Base-by-base conservation (phyloP, 1,140 invertebrate genomes). In the Drosophila ercepeae region DNA sequence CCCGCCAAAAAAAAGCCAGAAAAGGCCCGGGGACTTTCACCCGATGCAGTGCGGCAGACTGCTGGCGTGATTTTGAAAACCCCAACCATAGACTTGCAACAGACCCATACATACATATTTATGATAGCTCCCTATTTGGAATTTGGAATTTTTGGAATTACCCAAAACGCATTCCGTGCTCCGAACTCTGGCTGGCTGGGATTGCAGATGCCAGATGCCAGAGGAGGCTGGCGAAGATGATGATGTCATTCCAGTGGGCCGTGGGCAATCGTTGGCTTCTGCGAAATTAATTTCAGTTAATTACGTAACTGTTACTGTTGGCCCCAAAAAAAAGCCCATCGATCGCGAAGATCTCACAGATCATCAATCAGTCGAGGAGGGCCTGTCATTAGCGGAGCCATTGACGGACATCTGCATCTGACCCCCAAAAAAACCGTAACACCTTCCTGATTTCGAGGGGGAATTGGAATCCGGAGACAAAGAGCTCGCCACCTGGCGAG, bases 121-220 rank as follows among this genome's bases (percentile, higher is more conserved):
- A 81, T 79, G 58, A 57, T 71, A 64, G 71, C 75, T 60, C 72
- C 71, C 58, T 14, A 42, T 54, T 54, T 11, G 51, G 60, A 41
- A 42, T 54, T 54, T 27, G 51, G 60, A 59, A 55, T 60, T 64
- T 57, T 63, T 34, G 76, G 72, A 79, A 81, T 79, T 79, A 72
- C 77, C 77, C 77, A 39, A 79, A 76, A 81, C 67, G 78, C 77
- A 81, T 79, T 81, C 75, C 77, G 77, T 79, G 77, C 41, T 48
- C 36, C n/a, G 34, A 32, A 21, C 8, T 6, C 25, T 7, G 7
- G 14, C 53, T 70, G 45, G 60, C 70, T 59, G 71, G 55, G 49
- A 53, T 50, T 70, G 29, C 29, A 32, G 29, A 46, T 32, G 25
- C 44, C 41, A 63, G 48, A 29, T 39, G 25, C 27, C 36, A n/a